These are phyloP conservation scores for Hanleya hanleyi DNA, from an alignment of 2,888 invertebrate genomes.

Conservation along the genomic window DNA sequence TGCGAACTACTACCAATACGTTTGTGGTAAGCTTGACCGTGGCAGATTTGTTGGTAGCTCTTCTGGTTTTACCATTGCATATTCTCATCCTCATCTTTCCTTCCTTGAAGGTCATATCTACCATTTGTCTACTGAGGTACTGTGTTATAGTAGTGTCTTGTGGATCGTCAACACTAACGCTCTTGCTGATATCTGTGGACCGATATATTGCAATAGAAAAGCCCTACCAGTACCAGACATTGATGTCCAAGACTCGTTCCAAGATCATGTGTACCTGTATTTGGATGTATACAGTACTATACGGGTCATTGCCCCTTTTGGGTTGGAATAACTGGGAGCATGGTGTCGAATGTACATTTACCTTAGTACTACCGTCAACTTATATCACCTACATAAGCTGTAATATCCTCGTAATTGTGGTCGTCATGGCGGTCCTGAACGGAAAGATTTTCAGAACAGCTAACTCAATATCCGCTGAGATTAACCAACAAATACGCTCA, in stretches of 20 bases:
- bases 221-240: neutral
- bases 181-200: neutral
- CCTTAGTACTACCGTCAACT: neutral
- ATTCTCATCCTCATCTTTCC: neutral
- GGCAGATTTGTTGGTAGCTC: neutral
- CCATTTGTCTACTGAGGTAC: neutral
- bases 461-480: neutral
- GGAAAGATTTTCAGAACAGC: neutral
- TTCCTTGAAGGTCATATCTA: neutral
- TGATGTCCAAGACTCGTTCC: neutral
- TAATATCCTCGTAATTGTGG: neutral
- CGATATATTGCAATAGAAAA: neutral
- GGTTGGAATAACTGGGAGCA: neutral
- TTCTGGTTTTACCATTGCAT: neutral
- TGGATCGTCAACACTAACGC: neutral
- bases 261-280: neutral
- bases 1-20: neutral
- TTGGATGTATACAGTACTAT: neutral
- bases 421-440: neutral
- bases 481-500: neutral
- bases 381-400: neutral
- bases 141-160: neutral
- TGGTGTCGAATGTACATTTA: neutral
- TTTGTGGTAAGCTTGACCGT: neutral
- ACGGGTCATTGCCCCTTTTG: neutral